phyloP scores from a whole-genome alignment of 2,113 vertebrate genomes.

The Hemiscyllium ocellatum region DNA sequence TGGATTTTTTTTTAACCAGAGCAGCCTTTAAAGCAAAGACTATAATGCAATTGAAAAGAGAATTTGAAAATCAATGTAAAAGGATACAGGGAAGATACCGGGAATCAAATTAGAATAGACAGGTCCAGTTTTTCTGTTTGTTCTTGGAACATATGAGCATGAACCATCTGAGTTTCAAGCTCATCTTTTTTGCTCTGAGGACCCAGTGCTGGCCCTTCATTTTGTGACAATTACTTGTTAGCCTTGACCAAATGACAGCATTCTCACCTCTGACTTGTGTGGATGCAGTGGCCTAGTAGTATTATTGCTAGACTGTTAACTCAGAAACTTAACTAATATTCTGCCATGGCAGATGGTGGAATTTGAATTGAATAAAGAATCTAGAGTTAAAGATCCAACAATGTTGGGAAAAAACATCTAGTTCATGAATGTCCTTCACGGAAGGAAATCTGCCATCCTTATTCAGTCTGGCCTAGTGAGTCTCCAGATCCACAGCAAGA shows the following conservation, averaged over 20 bases:
- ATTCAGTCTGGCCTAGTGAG: too few relatives aligned
- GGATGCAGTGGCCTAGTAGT: too few relatives aligned
- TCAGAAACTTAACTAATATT: too few relatives aligned
- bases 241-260: neutral
- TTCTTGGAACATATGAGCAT: neutral
- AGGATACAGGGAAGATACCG: neutral
- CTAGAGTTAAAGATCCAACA: too few relatives aligned
- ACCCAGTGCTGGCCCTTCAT: neutral
- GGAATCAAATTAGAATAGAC: neutral
- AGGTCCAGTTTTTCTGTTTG: neutral
- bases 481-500: too few relatives aligned
- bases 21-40: neutral
- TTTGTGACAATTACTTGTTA: neutral
- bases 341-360: too few relatives aligned
- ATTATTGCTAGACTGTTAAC: too few relatives aligned
- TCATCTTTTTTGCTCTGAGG: neutral
- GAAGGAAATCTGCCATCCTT: too few relatives aligned
- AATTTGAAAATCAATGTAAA: neutral
- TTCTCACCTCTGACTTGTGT: neutral
- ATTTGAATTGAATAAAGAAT: too few relatives aligned
- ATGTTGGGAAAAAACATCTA: too few relatives aligned
- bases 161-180: neutral
- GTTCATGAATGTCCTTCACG: too few relatives aligned
- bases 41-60: neutral
- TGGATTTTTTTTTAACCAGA: neutral